A percentile compares a stretch with the other conserved stretches of the same genome.
These are phyloP conservation scores for Dasyurus viverrinus DNA, from an alignment of 2,113 vertebrate genomes.

Conservation along the genomic window DNA sequence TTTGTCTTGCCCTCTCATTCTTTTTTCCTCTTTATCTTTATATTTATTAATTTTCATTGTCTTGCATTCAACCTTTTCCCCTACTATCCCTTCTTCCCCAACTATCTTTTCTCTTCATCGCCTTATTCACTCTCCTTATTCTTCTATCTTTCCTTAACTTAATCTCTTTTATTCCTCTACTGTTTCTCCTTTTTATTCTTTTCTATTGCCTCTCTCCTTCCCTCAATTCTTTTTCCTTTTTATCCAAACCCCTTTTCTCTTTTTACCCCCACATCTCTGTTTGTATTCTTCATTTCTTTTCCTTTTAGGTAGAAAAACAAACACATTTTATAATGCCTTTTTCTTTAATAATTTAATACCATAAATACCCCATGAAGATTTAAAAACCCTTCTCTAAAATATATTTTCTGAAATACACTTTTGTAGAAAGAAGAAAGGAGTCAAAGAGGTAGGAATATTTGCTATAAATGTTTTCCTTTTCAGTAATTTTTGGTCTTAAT, in stretches of 20 bases:
- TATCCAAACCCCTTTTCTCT: not conserved
- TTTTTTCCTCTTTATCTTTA: not conserved
- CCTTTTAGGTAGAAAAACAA: not conserved
- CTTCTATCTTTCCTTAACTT: not conserved
- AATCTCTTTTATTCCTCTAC: not conserved
- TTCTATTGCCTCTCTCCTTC: not conserved
- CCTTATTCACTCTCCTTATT: not conserved
- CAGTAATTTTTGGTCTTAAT: conserved; percentile 77
- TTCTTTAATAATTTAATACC: conserved; percentile 69
- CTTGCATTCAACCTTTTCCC: not conserved
- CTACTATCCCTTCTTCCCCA: not conserved
- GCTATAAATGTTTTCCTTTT: conserved; percentile 79
- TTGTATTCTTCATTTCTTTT: not conserved
- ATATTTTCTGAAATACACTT: conserved; percentile 61
- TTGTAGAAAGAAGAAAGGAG: conserved; percentile 45
- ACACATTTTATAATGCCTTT: not conserved
- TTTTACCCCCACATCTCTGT: not conserved
- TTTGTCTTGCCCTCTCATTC: not conserved
- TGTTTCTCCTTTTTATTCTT: not conserved
- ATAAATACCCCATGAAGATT: conserved; percentile 60
- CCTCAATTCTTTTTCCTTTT: not conserved
- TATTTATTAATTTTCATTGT: not conserved
- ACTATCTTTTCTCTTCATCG: not conserved
- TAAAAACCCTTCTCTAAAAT: conserved; percentile 69
- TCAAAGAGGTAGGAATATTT: conserved; percentile 73